Conservation (phyloP, 2,888 invertebrate species). For the Poecilobothrus nobilitatus region DNA sequence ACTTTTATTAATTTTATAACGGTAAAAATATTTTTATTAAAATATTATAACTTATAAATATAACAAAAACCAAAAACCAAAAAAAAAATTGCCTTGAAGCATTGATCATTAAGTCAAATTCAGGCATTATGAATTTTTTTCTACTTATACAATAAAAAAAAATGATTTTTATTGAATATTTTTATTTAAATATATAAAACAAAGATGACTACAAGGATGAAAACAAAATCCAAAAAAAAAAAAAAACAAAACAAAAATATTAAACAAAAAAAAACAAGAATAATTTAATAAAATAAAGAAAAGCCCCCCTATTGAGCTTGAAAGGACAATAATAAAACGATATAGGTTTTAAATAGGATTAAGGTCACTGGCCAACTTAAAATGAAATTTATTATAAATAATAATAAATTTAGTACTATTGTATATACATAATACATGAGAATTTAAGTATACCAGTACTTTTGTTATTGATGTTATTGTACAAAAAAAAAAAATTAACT, state of each 20-base stretch:
- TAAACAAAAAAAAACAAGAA: background rate
- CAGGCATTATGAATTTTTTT: background rate
- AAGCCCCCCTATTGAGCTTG: background rate
- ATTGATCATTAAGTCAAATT: background rate
- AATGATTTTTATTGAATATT: too few species aligned
- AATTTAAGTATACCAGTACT: too few species aligned
- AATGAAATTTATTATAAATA: background rate
- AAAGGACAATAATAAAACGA: background rate
- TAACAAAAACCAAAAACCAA: too few species aligned
- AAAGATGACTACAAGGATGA: background rate
- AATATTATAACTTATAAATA: too few species aligned
- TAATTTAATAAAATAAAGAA: background rate
- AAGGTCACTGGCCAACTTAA: background rate
- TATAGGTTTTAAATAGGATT: background rate
- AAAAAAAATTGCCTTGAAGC: too few species aligned
- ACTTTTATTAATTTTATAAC: too few species aligned
- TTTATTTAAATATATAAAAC: too few species aligned
- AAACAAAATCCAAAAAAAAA: background rate
- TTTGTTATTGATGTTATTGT: too few species aligned
- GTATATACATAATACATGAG: too few species aligned
- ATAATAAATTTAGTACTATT: background rate
- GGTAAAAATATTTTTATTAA: too few species aligned
- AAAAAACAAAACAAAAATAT: background rate
- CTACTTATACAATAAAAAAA: too few species aligned
- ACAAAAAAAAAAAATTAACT: too few species aligned